Conservation (phyloP, 2,888 invertebrate species). For the Rhabditophanes sp. region DNA sequence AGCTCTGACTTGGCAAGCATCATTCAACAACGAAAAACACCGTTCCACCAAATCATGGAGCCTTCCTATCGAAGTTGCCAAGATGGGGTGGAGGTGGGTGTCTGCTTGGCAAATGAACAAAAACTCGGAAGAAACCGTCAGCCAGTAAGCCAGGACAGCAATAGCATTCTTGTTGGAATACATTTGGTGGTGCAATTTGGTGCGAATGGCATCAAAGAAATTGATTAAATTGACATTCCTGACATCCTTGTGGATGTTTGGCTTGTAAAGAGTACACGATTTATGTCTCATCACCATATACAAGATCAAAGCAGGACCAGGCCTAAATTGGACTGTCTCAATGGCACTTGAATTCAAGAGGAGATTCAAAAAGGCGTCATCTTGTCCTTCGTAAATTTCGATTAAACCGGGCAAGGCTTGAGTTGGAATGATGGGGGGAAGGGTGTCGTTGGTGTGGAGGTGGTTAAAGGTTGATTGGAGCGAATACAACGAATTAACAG, state of each 20-base stretch:
- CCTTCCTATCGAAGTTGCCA: too few relatives aligned
- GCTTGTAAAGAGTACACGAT: slow-evolving; percentile 81
- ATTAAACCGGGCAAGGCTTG: too few relatives aligned
- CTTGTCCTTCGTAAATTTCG: too few relatives aligned
- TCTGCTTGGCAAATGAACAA: slow-evolving; percentile 71
- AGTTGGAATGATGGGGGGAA: too few relatives aligned
- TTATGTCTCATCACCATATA: slow-evolving; percentile 83
- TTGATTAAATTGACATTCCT: slow-evolving; percentile 2
- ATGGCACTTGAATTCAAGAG: too few relatives aligned
- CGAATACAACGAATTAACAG: too few relatives aligned
- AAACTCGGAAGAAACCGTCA: slow-evolving; percentile 90
- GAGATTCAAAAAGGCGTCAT: too few relatives aligned
- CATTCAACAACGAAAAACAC: background rate
- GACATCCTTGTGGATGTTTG: slow-evolving; percentile 73
- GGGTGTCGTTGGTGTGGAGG: too few relatives aligned
- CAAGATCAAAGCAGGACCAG: slow-evolving; percentile 87
- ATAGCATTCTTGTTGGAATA: slow-evolving; percentile 47
- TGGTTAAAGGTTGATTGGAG: too few relatives aligned
- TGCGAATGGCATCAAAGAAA: slow-evolving; percentile 62
- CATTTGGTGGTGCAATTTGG: slow-evolving; percentile 73
- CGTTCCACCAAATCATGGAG: too few relatives aligned
- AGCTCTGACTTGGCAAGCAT: background rate
- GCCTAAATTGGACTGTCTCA: slow-evolving; percentile 67
- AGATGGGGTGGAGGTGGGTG: slow-evolving; percentile 16
- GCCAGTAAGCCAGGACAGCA: slow-evolving; percentile 65